Percentiles rank a stretch among this genome's conserved stretches.
These are phyloP conservation scores for Philopedon plagiatum DNA, from an alignment of 2,888 invertebrate species.

Conservation along the genomic window DNA sequence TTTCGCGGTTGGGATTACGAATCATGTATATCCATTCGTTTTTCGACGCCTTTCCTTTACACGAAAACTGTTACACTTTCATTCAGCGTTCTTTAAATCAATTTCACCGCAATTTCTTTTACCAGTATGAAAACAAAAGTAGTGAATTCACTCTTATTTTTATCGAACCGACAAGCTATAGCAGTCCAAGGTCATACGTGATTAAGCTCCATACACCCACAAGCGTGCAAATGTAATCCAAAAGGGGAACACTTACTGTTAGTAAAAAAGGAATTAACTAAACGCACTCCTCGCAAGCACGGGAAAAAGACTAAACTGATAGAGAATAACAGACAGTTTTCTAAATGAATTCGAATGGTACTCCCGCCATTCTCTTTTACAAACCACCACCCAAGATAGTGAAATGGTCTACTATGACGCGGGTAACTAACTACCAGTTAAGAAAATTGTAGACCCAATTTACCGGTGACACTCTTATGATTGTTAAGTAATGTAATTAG, in stretches of 20 bases:
- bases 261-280: constrained; percentile 55
- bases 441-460: constrained; percentile 40
- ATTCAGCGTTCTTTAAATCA: constrained; percentile 12
- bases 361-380: constrained; percentile 66
- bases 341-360: constrained; percentile 60
- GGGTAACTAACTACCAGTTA: constrained; percentile 30
- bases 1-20: background rate
- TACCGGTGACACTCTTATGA: constrained; percentile 27
- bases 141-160: constrained; percentile 13
- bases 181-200: constrained; percentile 34
- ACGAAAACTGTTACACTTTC: constrained; percentile 23
- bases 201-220: constrained; percentile 19
- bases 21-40: constrained; percentile 10
- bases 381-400: constrained; percentile 60
- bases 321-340: constrained; percentile 66
- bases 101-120: constrained; percentile 27
- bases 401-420: constrained; percentile 44
- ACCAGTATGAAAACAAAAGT: constrained; percentile 25
- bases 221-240: constrained; percentile 30
- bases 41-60: background rate
- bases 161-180: background rate
- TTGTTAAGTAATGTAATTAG: constrained; percentile 31
- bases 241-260: constrained; percentile 42
- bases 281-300: constrained; percentile 65
- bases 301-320: constrained; percentile 64